Evolutionary conservation across 2,113 vertebrate genomes (phyloP), one percentile per base, ranked within the genome.

Genomic region (Ptychochromis oligacanthus): DNA sequence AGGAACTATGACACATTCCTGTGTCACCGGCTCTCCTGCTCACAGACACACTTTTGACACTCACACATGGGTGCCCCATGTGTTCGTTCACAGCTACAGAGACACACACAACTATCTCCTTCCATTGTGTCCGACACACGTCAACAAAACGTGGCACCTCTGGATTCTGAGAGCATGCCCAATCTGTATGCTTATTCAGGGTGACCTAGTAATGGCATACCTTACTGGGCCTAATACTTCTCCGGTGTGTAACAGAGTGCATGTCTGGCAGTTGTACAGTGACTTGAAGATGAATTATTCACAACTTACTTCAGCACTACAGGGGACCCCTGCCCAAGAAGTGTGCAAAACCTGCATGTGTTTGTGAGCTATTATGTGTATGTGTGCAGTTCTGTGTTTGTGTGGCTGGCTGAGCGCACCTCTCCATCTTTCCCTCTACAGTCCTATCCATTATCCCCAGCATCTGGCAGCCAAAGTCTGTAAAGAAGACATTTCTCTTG

Each of bases 1-100:
- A 93, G 92, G 92, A 94, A 95, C 92, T 94, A 89, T 95, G 95
- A 95, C 95, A 94, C 95, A 96, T 95, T 95, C 95, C 91, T 91
- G 77, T 95, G 93, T 94, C 93, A 94, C 91, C 86, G 91, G 84
- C 87, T 89, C 78, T 89, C 57, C 75, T 17, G 67, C 91, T 90
- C 22, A 54, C 79, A 90, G 60, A 88, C 65, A 72, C 80, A 91
- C 76, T 58, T n/a, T 80, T 46, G 24, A 52, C 87, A 79, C 40
- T 88, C 83, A 86, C 59, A 74, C 64, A 18, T 82, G 52, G 79
- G 70, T 75, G 58, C 80, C 64, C 74, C 85, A 24, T 77, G 77
- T 24, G 85, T 81, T 75, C 61, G 55, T 58, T 84, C 89, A 78
- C 58, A 67, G 80, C 65, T 81, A 18, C 77, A 61, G 61, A 88